Evolutionary conservation across 2,797 vertebrate genomes (phyloP), one percentile per base, ranked within the genome.

Genomic region (Cryptoblepharus egeriae): DNA sequence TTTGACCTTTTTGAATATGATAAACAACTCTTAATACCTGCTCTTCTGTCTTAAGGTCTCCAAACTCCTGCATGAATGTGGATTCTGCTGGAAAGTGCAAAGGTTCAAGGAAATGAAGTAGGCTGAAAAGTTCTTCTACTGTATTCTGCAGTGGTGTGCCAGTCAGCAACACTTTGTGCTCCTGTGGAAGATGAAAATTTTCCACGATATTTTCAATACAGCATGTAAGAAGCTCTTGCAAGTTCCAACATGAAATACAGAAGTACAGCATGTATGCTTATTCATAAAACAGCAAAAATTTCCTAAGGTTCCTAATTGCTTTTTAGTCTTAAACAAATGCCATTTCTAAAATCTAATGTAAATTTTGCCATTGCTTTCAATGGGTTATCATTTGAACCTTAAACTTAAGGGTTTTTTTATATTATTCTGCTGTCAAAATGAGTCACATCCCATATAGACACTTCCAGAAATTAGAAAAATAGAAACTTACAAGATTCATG

Each of bases 61-160:
- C 98, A 74, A 99, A 99, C 94, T 99, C 99, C 91, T 98, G 98
- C 98, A 99, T 99, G 94, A 99, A 99, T 4, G 97, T 98, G 82
- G 95, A 97, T 91, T 99, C 98, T 12, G 99, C 98, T 85, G 98
- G 97, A 93, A 99, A 99, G 70, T 97, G 97, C 57, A 96, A 89
- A 0, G 99, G 99, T 82, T 99, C 99, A 85, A 99, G 96, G 93
- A 99, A 99, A 93, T 99, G 98, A 84, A 99, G 97, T 74, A 99
- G 97, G 86, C 99, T 99, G 88, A 99, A 99, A 30, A 99, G 96
- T 90, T 99, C 99, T 93, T 99, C 99, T 89, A 99, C 99, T 0
- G 99, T 99, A 93, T 99, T 99, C 95, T 99, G 99, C 75, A 99
- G 97, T 9, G 99, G 98, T 4, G 99, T 99, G n/a, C 99, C 99